Base-by-base conservation (phyloP, 37 sponge, comb jelly and placozoan species). In the Petrosia ficiformis region DNA sequence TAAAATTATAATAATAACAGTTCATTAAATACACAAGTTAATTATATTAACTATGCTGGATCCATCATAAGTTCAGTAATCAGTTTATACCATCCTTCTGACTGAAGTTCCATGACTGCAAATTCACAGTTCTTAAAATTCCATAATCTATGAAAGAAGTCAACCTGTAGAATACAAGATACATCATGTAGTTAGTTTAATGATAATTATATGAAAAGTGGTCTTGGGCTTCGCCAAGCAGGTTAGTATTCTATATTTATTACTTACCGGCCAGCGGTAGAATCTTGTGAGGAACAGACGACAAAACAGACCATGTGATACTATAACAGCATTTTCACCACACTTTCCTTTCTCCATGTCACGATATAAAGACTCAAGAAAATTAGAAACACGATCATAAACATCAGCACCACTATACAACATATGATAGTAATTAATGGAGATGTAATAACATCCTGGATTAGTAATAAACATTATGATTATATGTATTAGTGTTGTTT, bases 301-400 rank as follows among this genome's bases (percentile, higher is more conserved):
- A 41, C 93, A 88, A 76, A 87, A 87, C 37, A 93, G 90, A 10
- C 93, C 93, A 56, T 93, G 93, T 11, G 93, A 68, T n/a, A 93
- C 79, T 58, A 93, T 77, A 32, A 93, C 60, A 38, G 89, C 74
- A 70, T 93, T 93, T 42, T 88, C 59, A 28, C 89, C 89, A 87
- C 93, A 93, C 41, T 70, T 37, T 16, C 93, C 93, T 76, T 85
- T 93, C 65, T 84, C 72, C 90, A 93, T 93, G 79, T 93, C 93
- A 14, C 93, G 70, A 38, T 93, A 85, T 57, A 93, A 65, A 21
- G 93, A 85, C 76, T 93, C 93, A 35, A 93, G 79, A 74, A 93
- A 93, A 11, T 78, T 87, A 30, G 93, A 93, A 39, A 93, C 93
- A 40, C 93, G 54, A 39, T 93, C 93, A 72, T 75, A 93, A 79